Conservation (phyloP, 2,888 invertebrate species). For the Hyposoter dolosus region DNA sequence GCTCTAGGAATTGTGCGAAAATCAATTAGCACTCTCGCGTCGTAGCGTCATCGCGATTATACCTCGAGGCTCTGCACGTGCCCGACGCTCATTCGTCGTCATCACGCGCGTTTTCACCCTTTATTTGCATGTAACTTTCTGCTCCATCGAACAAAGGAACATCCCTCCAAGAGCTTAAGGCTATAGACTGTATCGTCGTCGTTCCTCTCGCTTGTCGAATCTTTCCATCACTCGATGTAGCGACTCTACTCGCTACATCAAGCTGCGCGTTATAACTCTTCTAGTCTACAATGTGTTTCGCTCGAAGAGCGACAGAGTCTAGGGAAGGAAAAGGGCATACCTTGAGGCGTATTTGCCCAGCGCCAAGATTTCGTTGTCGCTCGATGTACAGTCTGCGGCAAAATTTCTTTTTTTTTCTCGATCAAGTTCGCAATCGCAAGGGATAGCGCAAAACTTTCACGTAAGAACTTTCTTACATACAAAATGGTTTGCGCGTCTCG, state of each 20-base stretch:
- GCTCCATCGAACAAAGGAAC: conserved; percentile 47
- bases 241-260: conserved; percentile 4
- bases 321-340: neutral
- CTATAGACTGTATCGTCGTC: conserved; percentile 15
- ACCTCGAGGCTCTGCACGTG: conserved; percentile 36
- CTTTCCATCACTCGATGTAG: too few species aligned
- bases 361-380: neutral
- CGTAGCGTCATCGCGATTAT: neutral
- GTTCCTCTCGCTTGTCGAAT: conserved; percentile 15
- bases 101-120: neutral
- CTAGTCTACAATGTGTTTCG: neutral
- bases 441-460: too few species aligned
- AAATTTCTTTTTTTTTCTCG: neutral
- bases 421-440: too few species aligned
- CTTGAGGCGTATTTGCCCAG: conserved; percentile 5
- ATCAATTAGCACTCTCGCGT: neutral
- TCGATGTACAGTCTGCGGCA: neutral
- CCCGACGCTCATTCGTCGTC: conserved; percentile 17
- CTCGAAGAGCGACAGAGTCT: neutral
- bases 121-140: neutral
- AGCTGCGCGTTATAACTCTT: neutral
- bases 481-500: too few species aligned
- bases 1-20: neutral
- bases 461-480: too few species aligned
- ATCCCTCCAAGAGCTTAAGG: conserved; percentile 41